Conservation (phyloP, 2,888 invertebrate genomes). For the Pollenia griseotomentosa region DNA sequence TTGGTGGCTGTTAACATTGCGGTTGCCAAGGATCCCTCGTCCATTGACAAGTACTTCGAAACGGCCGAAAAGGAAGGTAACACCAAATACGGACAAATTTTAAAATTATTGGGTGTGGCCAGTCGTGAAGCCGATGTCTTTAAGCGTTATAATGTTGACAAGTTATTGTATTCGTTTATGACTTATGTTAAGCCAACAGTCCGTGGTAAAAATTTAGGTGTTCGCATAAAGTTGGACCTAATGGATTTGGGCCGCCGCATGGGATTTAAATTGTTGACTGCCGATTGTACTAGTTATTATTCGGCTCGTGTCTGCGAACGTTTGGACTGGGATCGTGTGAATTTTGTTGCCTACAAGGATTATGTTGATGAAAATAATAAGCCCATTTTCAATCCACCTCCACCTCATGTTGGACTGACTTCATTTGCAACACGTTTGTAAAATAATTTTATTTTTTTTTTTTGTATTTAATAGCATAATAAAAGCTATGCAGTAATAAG, state of each 20-base stretch:
- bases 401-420: slow-evolving; percentile 37
- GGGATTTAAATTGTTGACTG: slow-evolving; percentile 34
- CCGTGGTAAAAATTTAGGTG: slow-evolving; percentile 49
- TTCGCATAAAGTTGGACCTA: slow-evolving; percentile 42
- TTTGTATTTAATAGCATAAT: not conserved
- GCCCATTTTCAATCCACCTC: slow-evolving; percentile 40
- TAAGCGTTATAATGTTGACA: slow-evolving; percentile 54
- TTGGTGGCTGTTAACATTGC: slow-evolving; percentile 39
- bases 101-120: slow-evolving; percentile 38
- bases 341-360: slow-evolving; percentile 37
- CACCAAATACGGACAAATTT: slow-evolving; percentile 50
- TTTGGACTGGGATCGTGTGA: slow-evolving; percentile 34
- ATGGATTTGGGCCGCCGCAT: slow-evolving; percentile 45
- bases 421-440: slow-evolving; percentile 34
- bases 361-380: slow-evolving; percentile 34
- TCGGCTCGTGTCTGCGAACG: slow-evolving; percentile 39
- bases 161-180: slow-evolving; percentile 45
- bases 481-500: no score
- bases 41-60: slow-evolving; percentile 26
- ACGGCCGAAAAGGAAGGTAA: slow-evolving; percentile 13
- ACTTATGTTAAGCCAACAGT: slow-evolving; percentile 12
- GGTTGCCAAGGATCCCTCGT: slow-evolving; percentile 22
- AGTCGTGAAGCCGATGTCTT: slow-evolving; percentile 48
- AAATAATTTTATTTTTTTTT: not conserved
- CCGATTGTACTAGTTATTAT: slow-evolving; percentile 53